Evolutionary conservation across 1,140 invertebrate genomes (phyloP).

Genomic region (Tenebrio molitor): DNA sequence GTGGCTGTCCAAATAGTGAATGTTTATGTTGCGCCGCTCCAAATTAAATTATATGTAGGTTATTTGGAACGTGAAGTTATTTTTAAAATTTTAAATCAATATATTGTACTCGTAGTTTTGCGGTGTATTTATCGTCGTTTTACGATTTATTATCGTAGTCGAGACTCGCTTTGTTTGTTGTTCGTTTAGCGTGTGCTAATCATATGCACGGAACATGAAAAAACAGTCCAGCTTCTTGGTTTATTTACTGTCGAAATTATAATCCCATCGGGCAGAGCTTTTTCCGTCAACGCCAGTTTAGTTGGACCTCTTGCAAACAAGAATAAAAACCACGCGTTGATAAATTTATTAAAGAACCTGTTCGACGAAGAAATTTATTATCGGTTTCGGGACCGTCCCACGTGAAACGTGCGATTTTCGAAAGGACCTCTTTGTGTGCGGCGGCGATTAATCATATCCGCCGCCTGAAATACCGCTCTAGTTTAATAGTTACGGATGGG

Average conservation of each 20-base stretch:
- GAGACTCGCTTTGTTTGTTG: no score
- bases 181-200: no score
- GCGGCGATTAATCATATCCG: conserved; percentile 1
- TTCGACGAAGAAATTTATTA: conserved; percentile 18
- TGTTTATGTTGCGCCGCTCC: no score
- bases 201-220: no score
- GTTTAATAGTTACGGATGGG: neutral
- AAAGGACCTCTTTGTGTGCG: conserved; percentile 5
- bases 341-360: conserved; percentile 20
- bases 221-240: no score
- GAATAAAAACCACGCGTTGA: neutral
- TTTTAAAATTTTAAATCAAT: conserved; percentile 29
- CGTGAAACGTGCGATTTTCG: neutral
- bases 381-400: neutral
- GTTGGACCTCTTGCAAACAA: neutral
- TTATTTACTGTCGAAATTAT: conserved; percentile 10
- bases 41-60: no score
- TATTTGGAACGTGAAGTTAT: conserved; percentile 19
- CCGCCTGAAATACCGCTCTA: neutral
- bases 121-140: no score
- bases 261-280: neutral
- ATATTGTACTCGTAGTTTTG: neutral
- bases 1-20: conserved; percentile 3
- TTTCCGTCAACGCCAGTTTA: conserved; percentile 17
- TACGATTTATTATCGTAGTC: no score